Evolutionary conservation across 1,140 invertebrate species (phyloP).

Genomic region (Mamestra configurata): DNA sequence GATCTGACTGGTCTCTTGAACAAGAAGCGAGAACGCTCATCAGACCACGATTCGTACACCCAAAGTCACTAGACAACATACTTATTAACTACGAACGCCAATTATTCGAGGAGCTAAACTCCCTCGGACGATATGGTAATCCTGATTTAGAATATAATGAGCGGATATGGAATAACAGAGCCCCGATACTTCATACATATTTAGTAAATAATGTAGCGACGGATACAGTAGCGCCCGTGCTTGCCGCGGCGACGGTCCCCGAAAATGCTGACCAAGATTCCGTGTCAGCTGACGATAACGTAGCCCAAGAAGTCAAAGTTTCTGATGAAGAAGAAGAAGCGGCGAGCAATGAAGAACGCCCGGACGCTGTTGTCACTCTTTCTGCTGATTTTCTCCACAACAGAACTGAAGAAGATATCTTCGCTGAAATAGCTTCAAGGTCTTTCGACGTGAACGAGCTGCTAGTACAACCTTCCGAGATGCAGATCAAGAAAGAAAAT

Average conservation of each 20-base stretch:
- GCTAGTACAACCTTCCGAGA: conserved; percentile 69
- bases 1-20: conserved; percentile 90
- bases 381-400: conserved; percentile 77
- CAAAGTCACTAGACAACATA: conserved; percentile 92
- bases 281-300: conserved; percentile 81
- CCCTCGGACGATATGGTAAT: conserved; percentile 87
- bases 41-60: conserved; percentile 90
- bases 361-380: conserved; percentile 77
- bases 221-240: conserved; percentile 74
- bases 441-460: conserved; percentile 83
- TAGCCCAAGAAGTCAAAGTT: conserved; percentile 82
- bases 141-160: conserved; percentile 71
- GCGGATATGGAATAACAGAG: conserved; percentile 76
- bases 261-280: conserved; percentile 68
- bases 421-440: conserved; percentile 77
- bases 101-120: conserved; percentile 93
- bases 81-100: conserved; percentile 92
- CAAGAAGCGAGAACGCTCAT: conserved; percentile 87
- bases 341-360: conserved; percentile 45
- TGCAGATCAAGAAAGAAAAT: conserved; percentile 80
- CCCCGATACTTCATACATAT: conserved; percentile 81
- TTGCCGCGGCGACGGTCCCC: conserved; percentile 63
- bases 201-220: conserved; percentile 83
- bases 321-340: conserved; percentile 71
- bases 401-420: conserved; percentile 74